Evolutionary conservation across 2,797 vertebrate genomes (phyloP).

Genomic region (Decapterus maruadsi): DNA sequence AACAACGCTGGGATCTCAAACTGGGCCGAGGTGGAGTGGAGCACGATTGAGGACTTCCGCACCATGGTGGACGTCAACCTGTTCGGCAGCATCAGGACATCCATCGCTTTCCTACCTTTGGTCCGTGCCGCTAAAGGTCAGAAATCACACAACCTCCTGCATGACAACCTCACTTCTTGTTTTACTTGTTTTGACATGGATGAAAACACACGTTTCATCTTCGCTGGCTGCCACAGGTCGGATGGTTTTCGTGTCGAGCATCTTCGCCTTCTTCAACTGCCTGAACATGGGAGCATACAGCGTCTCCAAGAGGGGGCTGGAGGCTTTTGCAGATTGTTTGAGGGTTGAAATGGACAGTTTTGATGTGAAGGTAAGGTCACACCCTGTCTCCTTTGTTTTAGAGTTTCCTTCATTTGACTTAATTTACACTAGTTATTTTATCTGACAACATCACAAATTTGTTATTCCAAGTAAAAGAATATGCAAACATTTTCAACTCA

Average conservation of each 20-base stretch:
- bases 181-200: accelerated
- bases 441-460: too few species aligned
- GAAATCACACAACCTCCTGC: not conserved
- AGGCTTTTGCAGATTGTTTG: constrained; percentile 87
- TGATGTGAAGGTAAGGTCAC: constrained; percentile 80
- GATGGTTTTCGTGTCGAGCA: constrained; percentile 87
- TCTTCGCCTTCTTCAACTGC: constrained; percentile 82
- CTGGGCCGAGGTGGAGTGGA: constrained; percentile 88
- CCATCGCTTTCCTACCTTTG: constrained; percentile 84
- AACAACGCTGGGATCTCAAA: constrained; percentile 88
- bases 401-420: too few species aligned
- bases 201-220: not conserved
- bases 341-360: constrained; percentile 88
- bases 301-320: constrained; percentile 87
- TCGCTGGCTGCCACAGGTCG: constrained; percentile 74
- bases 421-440: too few species aligned
- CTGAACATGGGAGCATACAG: constrained; percentile 86
- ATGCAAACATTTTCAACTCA: too few species aligned
- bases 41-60: constrained; percentile 79
- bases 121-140: constrained; percentile 85
- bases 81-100: constrained; percentile 85
- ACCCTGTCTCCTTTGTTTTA: too few species aligned
- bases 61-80: constrained; percentile 83
- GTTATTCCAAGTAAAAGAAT: too few species aligned
- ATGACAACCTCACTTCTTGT: not conserved